A percentile compares a stretch with the other conserved stretches of the same genome.
Evolutionary conservation across 2,797 vertebrate genomes (phyloP).

Genomic region (Sciaenops ocellatus): DNA sequence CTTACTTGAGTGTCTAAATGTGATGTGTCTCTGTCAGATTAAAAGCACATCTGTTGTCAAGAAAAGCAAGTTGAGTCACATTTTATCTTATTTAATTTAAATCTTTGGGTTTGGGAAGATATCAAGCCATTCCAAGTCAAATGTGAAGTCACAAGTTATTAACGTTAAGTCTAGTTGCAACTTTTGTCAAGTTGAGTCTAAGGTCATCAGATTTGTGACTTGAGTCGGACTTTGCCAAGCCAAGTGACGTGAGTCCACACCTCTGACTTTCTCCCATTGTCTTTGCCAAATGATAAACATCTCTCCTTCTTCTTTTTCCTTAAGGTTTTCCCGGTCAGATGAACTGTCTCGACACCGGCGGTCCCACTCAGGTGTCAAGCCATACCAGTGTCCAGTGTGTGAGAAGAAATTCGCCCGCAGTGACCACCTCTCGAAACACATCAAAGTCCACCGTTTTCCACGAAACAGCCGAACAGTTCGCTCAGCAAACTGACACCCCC

Average conservation of each 20-base stretch:
- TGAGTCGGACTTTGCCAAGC: neutral
- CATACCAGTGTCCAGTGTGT: constrained; percentile 94
- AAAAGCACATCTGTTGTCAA: too few species aligned
- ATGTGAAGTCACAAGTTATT: neutral
- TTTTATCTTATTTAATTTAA: neutral
- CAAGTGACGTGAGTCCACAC: accelerated
- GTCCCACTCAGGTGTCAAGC: constrained; percentile 96
- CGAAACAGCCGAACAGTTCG: constrained; percentile 90
- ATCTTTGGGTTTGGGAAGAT: neutral
- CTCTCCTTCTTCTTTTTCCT: constrained; percentile 15
- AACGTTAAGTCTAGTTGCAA: too few species aligned
- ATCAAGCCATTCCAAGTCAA: neutral
- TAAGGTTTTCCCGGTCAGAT: constrained; percentile 95
- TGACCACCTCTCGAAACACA: constrained; percentile 97
- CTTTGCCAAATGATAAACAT: neutral
- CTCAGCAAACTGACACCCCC: constrained; percentile 86
- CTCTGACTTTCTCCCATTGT: neutral
- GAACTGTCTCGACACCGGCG: constrained; percentile 95
- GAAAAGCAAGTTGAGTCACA: neutral
- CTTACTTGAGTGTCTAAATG: too few species aligned
- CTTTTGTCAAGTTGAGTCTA: neutral
- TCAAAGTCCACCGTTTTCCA: constrained; percentile 97
- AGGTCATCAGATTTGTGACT: constrained; percentile 6
- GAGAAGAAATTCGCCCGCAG: constrained; percentile 98
- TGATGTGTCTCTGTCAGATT: too few species aligned